Base-by-base conservation (phyloP, 2,113 vertebrate species). In the Agelaius phoeniceus region DNA sequence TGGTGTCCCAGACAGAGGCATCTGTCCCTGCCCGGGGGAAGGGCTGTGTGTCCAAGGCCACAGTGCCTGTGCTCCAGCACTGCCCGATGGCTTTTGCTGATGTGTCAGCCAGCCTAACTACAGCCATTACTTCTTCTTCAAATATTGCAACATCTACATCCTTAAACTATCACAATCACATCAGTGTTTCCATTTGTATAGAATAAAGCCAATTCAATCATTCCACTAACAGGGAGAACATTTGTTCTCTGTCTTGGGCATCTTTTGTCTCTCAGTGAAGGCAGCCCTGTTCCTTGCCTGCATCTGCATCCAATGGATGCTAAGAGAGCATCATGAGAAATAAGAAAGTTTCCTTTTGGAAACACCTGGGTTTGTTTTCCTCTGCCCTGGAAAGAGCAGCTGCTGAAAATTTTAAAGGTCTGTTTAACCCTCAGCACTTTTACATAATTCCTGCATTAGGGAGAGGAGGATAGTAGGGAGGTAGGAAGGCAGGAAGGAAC, bases 391-490 rank as follows among this genome's bases (percentile, higher is more conserved):
- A 87, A 88, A 86, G 2, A 74, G 55, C 37, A 68, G 37, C 46
- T 90, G 65, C 48, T 90, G 57, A 92, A 92, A 90, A 48, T 39
- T 84, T 84, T 87, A 81, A 89, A 67, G 24, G 63, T 61, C 62
- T 92, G 30, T 55, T 89, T 57, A 91, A 92, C 23, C 35, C 79
- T 71, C 46, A 79, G n/a, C 9, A 23, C 65, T 84, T 86, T 84
- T 43, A 67, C 21, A 73, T 33, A 80, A 43, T 90, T 80, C 55
- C 82, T 93, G 49, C 78, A 66, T 80, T 58, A 85, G 73, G 52
- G 35, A 91, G 19, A 79, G 26, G 24, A 84, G n/a, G 43, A 41
- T 73, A 63, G 59, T 51, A 87, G 39, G 43, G 49, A 89, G 31
- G 15, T 13, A 84, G 57, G 48, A 63, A 86, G 79, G 30, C 15